Conservation (phyloP, 2,113 vertebrate genomes). For the Leptobrachium leishanense region DNA sequence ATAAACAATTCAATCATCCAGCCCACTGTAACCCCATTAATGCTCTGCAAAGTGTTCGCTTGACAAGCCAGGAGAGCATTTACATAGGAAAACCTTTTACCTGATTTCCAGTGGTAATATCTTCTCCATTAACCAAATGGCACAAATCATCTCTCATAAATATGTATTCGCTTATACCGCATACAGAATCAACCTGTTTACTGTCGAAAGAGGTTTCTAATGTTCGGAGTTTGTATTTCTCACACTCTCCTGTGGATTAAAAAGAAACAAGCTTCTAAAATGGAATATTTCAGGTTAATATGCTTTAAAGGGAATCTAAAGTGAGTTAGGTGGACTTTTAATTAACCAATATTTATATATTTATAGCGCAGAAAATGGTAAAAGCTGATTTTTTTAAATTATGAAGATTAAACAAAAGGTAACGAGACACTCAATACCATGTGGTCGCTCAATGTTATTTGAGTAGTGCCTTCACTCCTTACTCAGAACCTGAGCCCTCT, state of each 20-base stretch:
- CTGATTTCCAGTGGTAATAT: conserved; percentile 10
- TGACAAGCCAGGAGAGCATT: conserved; percentile 9
- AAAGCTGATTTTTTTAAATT: no score
- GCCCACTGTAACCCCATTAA: conserved; percentile 5
- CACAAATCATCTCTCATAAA: conserved; percentile 11
- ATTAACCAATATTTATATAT: no score
- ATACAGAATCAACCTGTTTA: background rate
- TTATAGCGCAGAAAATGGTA: no score
- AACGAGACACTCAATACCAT: no score
- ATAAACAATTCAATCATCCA: conserved; percentile 30
- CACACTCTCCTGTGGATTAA: conserved; percentile 1
- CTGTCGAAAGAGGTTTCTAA: conserved; percentile 7
- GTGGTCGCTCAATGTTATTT: no score
- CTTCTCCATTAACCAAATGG: conserved; percentile 37
- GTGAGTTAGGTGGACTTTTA: no score
- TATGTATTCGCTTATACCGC: background rate
- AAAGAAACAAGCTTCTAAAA: background rate
- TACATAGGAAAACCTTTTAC: conserved; percentile 38
- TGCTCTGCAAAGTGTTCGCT: background rate
- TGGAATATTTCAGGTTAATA: no score
- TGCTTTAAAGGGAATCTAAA: no score
- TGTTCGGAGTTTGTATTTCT: background rate
- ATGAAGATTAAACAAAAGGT: no score
- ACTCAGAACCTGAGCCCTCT: no score
- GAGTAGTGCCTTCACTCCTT: no score